Evolutionary conservation across 1,140 invertebrate species (phyloP).

Genomic region (Drosophila nikananu): DNA sequence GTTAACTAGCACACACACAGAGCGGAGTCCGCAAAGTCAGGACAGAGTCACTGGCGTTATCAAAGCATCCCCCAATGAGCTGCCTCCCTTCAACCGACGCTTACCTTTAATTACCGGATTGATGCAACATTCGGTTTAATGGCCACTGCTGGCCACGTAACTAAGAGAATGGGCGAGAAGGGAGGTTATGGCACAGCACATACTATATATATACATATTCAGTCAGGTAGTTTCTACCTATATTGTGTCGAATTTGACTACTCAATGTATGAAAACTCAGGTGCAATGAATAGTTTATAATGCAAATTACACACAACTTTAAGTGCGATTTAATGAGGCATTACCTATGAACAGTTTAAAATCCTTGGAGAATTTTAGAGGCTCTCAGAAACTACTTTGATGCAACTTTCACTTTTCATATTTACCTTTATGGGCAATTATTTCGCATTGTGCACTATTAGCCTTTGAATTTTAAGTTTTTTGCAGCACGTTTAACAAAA

Average conservation of each 20-base stretch:
- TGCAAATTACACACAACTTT: background rate
- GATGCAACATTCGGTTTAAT: conserved; percentile 74
- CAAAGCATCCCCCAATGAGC: conserved; percentile 17
- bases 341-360: conserved; percentile 1
- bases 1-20: conserved; percentile 64
- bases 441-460: conserved; percentile 14
- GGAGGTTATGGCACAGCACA: background rate
- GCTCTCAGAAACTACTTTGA: conserved; percentile 6
- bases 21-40: conserved; percentile 31
- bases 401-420: conserved; percentile 35
- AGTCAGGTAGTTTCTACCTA: background rate
- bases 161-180: background rate
- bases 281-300: background rate
- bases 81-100: conserved; percentile 44
- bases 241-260: background rate
- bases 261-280: background rate
- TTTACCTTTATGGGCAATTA: conserved; percentile 11
- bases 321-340: background rate
- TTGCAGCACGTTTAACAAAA: conserved; percentile 46
- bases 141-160: conserved; percentile 55
- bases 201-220: background rate
- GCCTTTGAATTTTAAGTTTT: conserved; percentile 28
- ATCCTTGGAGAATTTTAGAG: background rate
- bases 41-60: conserved; percentile 34
- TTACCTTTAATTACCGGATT: conserved; percentile 75